Evolutionary conservation across 2,888 invertebrate species (phyloP).

Genomic region (Cryptocheilus praepositus): DNA sequence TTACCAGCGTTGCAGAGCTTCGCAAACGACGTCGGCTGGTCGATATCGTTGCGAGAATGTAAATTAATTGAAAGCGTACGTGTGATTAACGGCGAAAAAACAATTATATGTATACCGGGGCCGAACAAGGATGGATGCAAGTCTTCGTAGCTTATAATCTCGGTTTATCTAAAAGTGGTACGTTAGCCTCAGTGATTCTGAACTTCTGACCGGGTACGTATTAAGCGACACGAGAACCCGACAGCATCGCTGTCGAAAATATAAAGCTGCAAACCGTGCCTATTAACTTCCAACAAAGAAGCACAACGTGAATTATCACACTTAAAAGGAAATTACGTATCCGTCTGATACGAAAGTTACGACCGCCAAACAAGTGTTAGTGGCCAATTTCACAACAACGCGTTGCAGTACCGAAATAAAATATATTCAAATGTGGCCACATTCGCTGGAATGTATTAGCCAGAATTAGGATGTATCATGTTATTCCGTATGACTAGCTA

Average conservation of each 20-base stretch:
- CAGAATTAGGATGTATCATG: no score
- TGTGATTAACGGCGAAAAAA: slow-evolving; percentile 44
- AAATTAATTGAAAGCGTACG: slow-evolving; percentile 56
- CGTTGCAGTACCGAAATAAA: slow-evolving; percentile 8
- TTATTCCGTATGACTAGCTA: no score
- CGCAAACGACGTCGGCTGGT: slow-evolving; percentile 24
- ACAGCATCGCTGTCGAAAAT: no score
- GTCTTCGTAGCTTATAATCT: slow-evolving; percentile 42
- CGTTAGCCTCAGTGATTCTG: slow-evolving; percentile 62
- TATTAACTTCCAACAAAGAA: no score
- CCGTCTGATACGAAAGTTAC: no score
- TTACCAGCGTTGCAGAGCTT: slow-evolving; percentile 23
- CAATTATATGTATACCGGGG: slow-evolving; percentile 36
- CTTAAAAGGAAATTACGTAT: no score
- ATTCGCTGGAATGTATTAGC: no score
- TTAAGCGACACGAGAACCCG: slow-evolving; percentile 19
- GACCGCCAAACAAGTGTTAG: no score
- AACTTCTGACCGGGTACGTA: slow-evolving; percentile 59
- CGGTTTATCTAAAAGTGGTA: slow-evolving; percentile 57
- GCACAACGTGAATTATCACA: no score
- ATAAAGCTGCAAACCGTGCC: no score
- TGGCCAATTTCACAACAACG: no score
- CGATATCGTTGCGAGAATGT: slow-evolving; percentile 39
- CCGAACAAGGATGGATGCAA: slow-evolving; percentile 16
- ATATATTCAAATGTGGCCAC: no score